These are phyloP conservation scores for Danaus plexippus DNA, from an alignment of 1,140 invertebrate species.

Conservation along the genomic window DNA sequence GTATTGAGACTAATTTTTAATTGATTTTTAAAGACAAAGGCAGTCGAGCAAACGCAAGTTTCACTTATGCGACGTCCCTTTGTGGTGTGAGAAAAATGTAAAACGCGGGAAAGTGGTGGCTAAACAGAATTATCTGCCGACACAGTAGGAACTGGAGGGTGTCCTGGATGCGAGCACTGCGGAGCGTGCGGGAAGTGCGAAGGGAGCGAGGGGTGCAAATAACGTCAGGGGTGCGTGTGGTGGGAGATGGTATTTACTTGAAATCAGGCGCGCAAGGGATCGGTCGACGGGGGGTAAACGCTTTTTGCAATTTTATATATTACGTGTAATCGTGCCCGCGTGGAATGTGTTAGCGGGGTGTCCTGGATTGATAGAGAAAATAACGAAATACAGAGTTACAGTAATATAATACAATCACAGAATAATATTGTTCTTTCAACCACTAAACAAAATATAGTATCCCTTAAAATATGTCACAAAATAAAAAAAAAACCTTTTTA, in stretches of 20 bases:
- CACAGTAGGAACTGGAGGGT: no score
- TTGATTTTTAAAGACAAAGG: constrained; percentile 2
- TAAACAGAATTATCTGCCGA: constrained; percentile 23
- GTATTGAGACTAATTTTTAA: no score
- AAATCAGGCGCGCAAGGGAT: constrained; percentile 19
- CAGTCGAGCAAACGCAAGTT: background rate
- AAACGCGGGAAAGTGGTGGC: constrained; percentile 21
- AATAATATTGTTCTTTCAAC: no score
- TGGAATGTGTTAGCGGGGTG: constrained; percentile 12
- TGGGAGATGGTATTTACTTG: constrained; percentile 20
- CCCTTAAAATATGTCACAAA: no score
- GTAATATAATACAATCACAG: no score
- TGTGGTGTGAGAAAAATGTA: constrained; percentile 12
- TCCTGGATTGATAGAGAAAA: no score
- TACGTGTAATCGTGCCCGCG: constrained; percentile 14
- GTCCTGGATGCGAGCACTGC: background rate
- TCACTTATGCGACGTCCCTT: background rate
- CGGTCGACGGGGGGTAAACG: constrained; percentile 19
- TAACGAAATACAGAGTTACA: no score
- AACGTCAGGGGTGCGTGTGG: background rate
- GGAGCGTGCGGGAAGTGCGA: constrained; percentile 6
- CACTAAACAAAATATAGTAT: no score
- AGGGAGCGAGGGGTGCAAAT: background rate
- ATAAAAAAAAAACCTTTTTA: no score
- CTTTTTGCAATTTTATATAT: constrained; percentile 30